phyloP scores from a whole-genome alignment of 1,140 invertebrate species.

The Hycleus phaleratus region DNA sequence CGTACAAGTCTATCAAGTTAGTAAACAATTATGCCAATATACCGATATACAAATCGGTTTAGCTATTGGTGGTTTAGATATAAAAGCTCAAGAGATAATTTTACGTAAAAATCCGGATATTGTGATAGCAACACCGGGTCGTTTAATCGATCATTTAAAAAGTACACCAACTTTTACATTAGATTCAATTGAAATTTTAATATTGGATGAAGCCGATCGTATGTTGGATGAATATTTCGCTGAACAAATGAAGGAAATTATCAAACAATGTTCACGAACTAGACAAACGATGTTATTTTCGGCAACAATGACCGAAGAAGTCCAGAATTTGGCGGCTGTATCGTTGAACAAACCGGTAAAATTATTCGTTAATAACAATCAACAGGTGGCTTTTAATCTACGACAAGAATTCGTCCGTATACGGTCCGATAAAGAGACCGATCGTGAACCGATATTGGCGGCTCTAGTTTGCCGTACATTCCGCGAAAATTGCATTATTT shows the following conservation, averaged over 20 bases:
- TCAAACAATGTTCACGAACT: constrained; percentile 81
- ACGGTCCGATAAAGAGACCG: constrained; percentile 69
- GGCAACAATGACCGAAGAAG: constrained; percentile 97
- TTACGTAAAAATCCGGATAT: constrained; percentile 89
- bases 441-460: constrained; percentile 85
- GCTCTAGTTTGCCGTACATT: constrained; percentile 92
- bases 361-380: constrained; percentile 90
- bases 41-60: constrained; percentile 74
- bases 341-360: constrained; percentile 86
- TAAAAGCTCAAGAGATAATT: constrained; percentile 86
- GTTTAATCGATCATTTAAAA: constrained; percentile 94
- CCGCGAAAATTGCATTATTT: constrained; percentile 84
- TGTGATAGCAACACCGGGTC: constrained; percentile 95
- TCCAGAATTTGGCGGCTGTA: constrained; percentile 68
- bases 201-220: constrained; percentile 91
- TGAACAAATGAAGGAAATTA: constrained; percentile 96
- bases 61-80: constrained; percentile 87
- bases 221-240: constrained; percentile 97
- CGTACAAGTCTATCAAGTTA: constrained; percentile 87
- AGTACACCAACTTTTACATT: constrained; percentile 91
- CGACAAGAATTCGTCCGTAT: constrained; percentile 91
- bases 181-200: constrained; percentile 86
- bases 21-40: constrained; percentile 82
- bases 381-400: constrained; percentile 90
- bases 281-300: constrained; percentile 97